Conservation (phyloP, 2,888 invertebrate genomes). For the Pilophorus perplexus region DNA sequence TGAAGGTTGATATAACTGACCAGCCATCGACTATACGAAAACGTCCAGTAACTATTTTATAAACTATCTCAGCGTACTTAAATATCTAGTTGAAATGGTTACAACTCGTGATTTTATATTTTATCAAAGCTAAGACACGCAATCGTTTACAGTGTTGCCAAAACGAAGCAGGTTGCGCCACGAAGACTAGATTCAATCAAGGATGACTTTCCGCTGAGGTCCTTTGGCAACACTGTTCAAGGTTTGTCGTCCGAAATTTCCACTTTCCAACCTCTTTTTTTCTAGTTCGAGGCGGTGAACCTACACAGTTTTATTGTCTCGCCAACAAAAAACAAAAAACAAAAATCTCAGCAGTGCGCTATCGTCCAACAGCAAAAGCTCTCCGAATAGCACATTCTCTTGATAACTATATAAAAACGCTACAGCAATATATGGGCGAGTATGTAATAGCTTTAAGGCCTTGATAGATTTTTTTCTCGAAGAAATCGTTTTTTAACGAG, state of each 20-base stretch:
- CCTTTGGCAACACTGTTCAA: too few relatives aligned
- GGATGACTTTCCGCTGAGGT: too few relatives aligned
- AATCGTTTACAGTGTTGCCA: not conserved
- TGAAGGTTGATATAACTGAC: not conserved
- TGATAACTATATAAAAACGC: conserved; percentile 17
- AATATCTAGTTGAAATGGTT: not conserved
- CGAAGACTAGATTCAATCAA: too few relatives aligned
- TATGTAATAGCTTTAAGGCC: conserved; percentile 27
- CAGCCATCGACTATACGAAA: not conserved
- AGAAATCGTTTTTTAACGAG: too few relatives aligned
- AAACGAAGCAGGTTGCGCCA: too few relatives aligned
- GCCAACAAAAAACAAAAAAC: conserved; percentile 23
- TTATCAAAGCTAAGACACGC: not conserved
- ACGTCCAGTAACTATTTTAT: conserved; percentile 11
- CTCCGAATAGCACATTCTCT: not conserved
- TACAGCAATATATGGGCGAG: conserved; percentile 15
- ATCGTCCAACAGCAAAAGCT: conserved; percentile 19
- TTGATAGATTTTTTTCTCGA: conserved; percentile 20
- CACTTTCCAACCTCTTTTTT: too few relatives aligned
- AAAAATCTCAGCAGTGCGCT: not conserved
- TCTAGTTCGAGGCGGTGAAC: too few relatives aligned
- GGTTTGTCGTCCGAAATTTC: too few relatives aligned
- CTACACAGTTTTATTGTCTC: conserved; percentile 32
- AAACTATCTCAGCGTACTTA: conserved; percentile 10
- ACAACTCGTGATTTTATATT: too few relatives aligned